Evolutionary conservation across 2,797 vertebrate genomes (phyloP), one percentile per base, ranked within the genome.

Genomic region (Pangasius macronema): DNA sequence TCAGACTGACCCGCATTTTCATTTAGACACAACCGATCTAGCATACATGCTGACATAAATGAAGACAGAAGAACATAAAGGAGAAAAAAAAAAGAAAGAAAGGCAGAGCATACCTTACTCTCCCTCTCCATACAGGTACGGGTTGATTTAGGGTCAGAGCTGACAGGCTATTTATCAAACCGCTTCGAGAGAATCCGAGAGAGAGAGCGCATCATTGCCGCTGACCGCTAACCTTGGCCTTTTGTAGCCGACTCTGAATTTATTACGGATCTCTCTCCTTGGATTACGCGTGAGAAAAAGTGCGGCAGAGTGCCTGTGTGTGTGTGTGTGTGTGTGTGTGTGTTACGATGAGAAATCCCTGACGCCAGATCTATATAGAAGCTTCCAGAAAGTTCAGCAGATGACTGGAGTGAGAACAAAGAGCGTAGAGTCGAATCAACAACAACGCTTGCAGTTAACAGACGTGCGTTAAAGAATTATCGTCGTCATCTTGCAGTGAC

Each of bases 221-320:
- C 83, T 57, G 39, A 79, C 70, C 67, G n/a, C 57, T 75, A 87
- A 89, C 91, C 89, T 88, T 91, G 88, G 92, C 89, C 90, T 67
- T 82, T 72, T 42, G 77, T 59, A 61, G 68, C 33, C 53, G 53
- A 51, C 33, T 27, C 72, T 55, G 70, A 88, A 90, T 91, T 89
- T 87, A 90, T 68, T 61, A 84, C 70, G 84, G 63, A 76, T 61
- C 80, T 79, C 61, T 51, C 61, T 87, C 63, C 27, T 22, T 65
- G 53, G 59, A 80, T 87, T 84, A 79, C 36, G 84, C 84, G 65
- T 85, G 82, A 87, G 88, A 30, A 42, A 53, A 83, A 87, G 72
- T 20, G 18, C 49, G 79, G 42, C 79, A 67, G 80, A 87, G 82
- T 22, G 59, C 55, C 51, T 20, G 2, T 51, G 83, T 67, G 75